A percentile compares a stretch with the other conserved stretches of the same genome.
phyloP scores from a whole-genome alignment of 2,113 vertebrate species.

The Pygoscelis antarcticus region DNA sequence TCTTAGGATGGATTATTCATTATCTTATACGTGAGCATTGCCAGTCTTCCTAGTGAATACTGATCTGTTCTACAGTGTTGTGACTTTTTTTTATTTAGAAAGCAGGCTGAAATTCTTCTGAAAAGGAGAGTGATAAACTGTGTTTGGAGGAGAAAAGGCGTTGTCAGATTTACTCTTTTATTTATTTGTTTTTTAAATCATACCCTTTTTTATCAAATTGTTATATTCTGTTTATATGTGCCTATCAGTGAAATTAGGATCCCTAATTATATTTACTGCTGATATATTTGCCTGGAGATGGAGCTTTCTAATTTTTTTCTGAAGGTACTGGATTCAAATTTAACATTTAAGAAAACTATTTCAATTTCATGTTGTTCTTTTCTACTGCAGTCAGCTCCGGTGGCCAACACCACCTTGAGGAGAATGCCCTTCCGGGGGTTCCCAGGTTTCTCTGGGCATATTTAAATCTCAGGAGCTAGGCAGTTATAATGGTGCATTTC shows the following conservation, averaged over 20 bases:
- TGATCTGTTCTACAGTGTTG: not conserved
- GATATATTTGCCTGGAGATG: not conserved
- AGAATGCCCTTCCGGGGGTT: not conserved
- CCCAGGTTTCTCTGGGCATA: not conserved
- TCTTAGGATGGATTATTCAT: not conserved
- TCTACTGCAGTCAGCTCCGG: fast-evolving
- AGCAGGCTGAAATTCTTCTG: not conserved
- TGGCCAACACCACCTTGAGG: not conserved
- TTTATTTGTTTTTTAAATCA: not conserved
- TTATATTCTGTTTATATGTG: not conserved
- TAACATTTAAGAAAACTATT: not conserved
- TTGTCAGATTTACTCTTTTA: not conserved
- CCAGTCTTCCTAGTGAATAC: not conserved
- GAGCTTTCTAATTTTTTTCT: not conserved
- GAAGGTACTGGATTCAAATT: not conserved
- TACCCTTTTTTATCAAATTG: not conserved
- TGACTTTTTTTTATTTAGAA: not conserved
- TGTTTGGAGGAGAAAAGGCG: not conserved
- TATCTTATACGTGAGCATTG: not conserved
- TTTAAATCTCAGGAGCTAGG: not conserved
- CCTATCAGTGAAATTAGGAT: not conserved
- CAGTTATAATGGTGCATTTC: not conserved
- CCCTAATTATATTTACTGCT: not conserved
- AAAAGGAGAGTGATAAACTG: not conserved
- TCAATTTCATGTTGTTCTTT: not conserved